These are phyloP conservation scores for Coenonympha glycerion DNA, from an alignment of 2,888 invertebrate species.

Conservation along the genomic window DNA sequence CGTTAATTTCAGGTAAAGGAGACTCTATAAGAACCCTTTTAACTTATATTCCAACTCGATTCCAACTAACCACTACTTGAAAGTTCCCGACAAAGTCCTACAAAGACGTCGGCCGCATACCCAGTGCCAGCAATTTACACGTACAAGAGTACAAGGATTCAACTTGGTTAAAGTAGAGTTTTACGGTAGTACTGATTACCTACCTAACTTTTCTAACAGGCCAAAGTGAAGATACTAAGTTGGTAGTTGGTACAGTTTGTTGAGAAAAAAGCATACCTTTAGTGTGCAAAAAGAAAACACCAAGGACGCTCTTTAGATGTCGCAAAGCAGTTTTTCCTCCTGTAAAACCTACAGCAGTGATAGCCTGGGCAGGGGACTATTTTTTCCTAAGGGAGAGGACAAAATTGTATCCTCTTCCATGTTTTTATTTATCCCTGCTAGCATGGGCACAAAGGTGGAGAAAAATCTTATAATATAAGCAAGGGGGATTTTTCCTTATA, in stretches of 20 bases:
- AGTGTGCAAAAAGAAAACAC: no score
- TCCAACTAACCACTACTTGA: conserved; percentile 17
- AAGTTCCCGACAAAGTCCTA: conserved; percentile 14
- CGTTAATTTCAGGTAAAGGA: conserved; percentile 5
- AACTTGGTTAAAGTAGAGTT: background rate
- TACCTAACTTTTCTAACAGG: background rate
- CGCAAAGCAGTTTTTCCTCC: no score
- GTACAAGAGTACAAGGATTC: background rate
- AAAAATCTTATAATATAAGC: no score
- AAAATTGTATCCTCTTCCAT: no score
- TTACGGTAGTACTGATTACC: background rate
- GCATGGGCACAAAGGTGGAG: no score
- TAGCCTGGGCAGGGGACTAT: no score
- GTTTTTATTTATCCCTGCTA: no score
- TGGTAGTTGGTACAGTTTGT: background rate
- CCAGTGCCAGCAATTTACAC: conserved; percentile 19
- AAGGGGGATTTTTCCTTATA: no score
- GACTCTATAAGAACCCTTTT: conserved; percentile 8
- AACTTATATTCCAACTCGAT: conserved; percentile 20
- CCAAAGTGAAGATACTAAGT: background rate
- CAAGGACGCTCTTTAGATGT: no score
- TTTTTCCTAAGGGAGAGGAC: no score
- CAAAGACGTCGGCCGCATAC: conserved; percentile 31
- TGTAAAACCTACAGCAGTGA: no score
- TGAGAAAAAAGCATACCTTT: no score